Evolutionary conservation across 2,797 vertebrate species (phyloP), one percentile per base, ranked within the genome.

Genomic region (Trachurus trachurus): DNA sequence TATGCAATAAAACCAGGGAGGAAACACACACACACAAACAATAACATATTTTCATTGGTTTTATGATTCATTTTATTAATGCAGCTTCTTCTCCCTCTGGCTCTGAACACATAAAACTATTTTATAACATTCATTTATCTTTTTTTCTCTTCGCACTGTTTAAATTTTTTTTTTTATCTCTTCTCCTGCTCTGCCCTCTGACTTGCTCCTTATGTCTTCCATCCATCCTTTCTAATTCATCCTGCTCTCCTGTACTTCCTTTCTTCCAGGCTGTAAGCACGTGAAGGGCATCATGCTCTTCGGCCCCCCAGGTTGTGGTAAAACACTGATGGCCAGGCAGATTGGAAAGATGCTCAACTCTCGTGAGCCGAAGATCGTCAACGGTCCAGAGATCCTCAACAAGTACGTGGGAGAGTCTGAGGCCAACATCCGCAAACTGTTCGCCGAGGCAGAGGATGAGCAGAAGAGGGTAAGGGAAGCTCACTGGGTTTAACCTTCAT

Each of bases 311-410:
- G 98, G 98, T 62, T 99, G 98, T 31, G 98, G 98, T 75, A 99
- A 99, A 87, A 99, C 98, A 0, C 96, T 99, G 42, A 98, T 99
- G 98, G 98, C 98, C 1, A 92, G 98, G 70, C 98, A 99, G 94
- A 99, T 99, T 6, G 98, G 98, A 5, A 99, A 98, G 91, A 99
- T 99, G 98, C 95, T 99, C 72, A 99, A 99, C 26, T 96, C 98
- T 73, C 96, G 98, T 1, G 98, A 99, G 78, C 98, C 98, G 0
- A 99, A 99, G 92, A 92, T 99, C 15, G 98, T 99, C 81, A 99
- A 99, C 0, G 98, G 98, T 2, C 98, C 98, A 0, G 98, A 99
- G 86, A 99, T 99, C 89, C 97, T 99, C 75, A 99, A 99, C 91
- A 99, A 99, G 54, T 99, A 98, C 0, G 98, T 99, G 11, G 98